A percentile compares a stretch with the other conserved stretches of the same genome.
Evolutionary conservation across 1,140 invertebrate genomes (phyloP).

Genomic region (Theocolax elegans): DNA sequence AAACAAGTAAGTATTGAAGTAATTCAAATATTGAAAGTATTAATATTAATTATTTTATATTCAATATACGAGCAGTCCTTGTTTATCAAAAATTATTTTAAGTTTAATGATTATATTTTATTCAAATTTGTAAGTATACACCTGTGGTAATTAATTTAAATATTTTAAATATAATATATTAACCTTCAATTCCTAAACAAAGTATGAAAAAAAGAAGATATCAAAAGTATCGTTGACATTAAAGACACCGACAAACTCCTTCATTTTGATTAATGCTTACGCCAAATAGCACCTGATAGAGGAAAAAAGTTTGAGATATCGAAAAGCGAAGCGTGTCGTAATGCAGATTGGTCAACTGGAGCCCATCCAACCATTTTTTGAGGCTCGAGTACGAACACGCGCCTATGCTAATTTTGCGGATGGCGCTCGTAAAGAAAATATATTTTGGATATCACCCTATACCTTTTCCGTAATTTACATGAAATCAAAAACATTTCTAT

Average conservation of each 20-base stretch:
- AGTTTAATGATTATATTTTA: no score
- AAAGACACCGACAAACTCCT: slow-evolving; percentile 10
- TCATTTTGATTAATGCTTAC: slow-evolving; percentile 23
- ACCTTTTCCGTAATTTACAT: slow-evolving; percentile 5
- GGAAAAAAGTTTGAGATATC: background rate
- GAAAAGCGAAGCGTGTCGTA: slow-evolving; percentile 10
- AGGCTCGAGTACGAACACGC: background rate
- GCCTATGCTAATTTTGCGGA: slow-evolving; percentile 25
- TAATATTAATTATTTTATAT: no score
- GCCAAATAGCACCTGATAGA: background rate
- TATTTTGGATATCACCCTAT: slow-evolving; percentile 14
- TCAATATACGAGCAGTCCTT: no score
- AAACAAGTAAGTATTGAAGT: no score
- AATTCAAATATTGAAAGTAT: no score
- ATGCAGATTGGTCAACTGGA: background rate
- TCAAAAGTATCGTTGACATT: background rate
- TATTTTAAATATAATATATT: no score
- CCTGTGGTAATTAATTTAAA: no score
- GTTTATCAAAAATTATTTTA: no score
- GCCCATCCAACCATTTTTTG: slow-evolving; percentile 5
- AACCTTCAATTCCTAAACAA: no score
- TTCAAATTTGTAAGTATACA: no score
- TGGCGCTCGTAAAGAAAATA: slow-evolving; percentile 11
- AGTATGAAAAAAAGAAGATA: background rate
- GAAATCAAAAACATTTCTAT: slow-evolving; percentile 1